Evolutionary conservation across 2,113 vertebrate species (phyloP), one percentile per base, ranked within the genome.

Genomic region (Thamnaconus septentrionalis): DNA sequence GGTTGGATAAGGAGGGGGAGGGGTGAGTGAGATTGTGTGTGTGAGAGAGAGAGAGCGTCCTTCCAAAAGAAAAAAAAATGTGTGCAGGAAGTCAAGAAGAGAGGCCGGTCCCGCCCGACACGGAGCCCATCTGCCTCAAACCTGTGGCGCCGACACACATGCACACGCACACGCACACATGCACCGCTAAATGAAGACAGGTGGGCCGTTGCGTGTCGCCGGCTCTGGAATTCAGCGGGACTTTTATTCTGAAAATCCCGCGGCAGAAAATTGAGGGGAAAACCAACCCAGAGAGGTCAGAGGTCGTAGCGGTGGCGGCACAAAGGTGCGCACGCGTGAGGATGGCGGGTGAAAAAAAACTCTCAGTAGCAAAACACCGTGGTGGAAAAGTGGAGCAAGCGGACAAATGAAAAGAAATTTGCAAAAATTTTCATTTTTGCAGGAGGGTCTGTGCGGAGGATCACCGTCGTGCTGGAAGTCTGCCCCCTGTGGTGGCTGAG

Each of bases 71-170:
- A 70, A 64, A 66, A 78, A 66, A 84, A 94, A 94, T 80, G 74
- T 93, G 93, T 92, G 92, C 91, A 94, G 93, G 94, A 97, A 94
- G 92, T 92, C 50, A 82, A 55, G 73, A 79, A 79, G 82, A 75
- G 94, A 94, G 95, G 93, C 93, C 90, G 93, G 93, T 96, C 94
- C 95, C 94, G 93, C 94, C 94, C 94, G 95, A 97, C 94, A 94
- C 93, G 86, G 91, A 93, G 92, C 95, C 83, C 96, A 98, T 98
- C 96, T 98, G 95, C 94, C 94, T 92, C 93, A 95, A 97, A 98
- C 96, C 94, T 96, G 95, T 96, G 94, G 94, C 92, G 83, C 89
- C 92, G 12, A 59, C 51, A 44, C 58, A 60, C 45, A 59, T 66
- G 5, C 70, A 56, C 45, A 42, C 43, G 9, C 10, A n/a, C n/a